These are phyloP conservation scores for Oriolus oriolus DNA, from an alignment of 2,113 vertebrate genomes.

Conservation along the genomic window DNA sequence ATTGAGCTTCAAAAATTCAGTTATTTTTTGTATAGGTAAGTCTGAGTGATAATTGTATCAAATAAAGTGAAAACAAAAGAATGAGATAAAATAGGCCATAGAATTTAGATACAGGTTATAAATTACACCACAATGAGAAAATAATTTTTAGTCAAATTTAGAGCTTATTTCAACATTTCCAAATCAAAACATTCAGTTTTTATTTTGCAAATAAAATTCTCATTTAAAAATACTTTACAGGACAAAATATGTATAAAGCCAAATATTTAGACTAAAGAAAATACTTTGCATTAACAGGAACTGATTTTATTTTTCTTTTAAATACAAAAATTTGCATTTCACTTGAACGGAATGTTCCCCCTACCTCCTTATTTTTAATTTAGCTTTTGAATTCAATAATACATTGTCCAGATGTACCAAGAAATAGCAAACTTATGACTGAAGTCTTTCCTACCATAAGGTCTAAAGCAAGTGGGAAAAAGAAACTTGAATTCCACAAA, in stretches of 20 bases:
- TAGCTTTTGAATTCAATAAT: neutral
- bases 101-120: neutral
- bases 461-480: neutral
- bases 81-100: neutral
- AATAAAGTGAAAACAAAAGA: neutral
- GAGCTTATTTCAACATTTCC: neutral
- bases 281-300: neutral
- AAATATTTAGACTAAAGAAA: neutral
- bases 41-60: neutral
- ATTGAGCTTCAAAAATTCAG: neutral
- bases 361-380: neutral
- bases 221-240: neutral
- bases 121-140: neutral
- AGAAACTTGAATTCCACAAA: neutral
- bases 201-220: neutral
- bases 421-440: neutral
- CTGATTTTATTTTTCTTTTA: neutral
- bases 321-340: neutral
- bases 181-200: neutral
- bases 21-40: neutral
- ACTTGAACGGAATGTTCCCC: neutral
- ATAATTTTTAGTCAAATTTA: neutral
- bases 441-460: neutral
- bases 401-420: neutral
- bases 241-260: neutral